Evolutionary conservation across 1,140 invertebrate species (phyloP).

Genomic region (Phocides pigmalion): DNA sequence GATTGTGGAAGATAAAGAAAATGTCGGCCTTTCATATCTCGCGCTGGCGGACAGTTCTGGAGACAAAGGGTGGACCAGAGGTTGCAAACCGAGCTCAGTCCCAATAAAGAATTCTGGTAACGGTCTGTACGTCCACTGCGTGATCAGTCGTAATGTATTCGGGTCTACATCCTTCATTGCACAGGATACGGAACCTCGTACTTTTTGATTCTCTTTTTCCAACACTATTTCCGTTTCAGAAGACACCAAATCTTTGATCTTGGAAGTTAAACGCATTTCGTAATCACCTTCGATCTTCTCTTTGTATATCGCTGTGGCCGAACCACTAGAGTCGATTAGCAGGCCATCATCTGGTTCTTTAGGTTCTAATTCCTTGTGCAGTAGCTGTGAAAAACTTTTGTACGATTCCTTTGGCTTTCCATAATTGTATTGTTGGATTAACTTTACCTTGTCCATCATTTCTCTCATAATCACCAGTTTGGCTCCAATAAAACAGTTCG

Average conservation of each 20-base stretch:
- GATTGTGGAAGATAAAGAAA: conserved; percentile 61
- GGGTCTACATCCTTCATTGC: conserved; percentile 67
- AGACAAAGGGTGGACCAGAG: conserved; percentile 45
- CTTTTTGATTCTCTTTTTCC: conserved; percentile 56
- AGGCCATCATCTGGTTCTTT: conserved; percentile 61
- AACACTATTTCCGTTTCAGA: conserved; percentile 70
- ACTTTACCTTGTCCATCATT: conserved; percentile 66
- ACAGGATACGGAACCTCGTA: conserved; percentile 58
- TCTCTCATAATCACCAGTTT: conserved; percentile 63
- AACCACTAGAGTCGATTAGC: conserved; percentile 62
- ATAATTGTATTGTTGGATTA: conserved; percentile 72
- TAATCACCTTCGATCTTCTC: conserved; percentile 57
- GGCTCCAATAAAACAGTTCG: conserved; percentile 71
- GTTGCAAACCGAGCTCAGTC: conserved; percentile 50
- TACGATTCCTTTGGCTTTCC: conserved; percentile 63
- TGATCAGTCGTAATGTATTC: conserved; percentile 55
- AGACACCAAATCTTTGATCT: conserved; percentile 65
- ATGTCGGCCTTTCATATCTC: conserved; percentile 57
- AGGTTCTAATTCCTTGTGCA: conserved; percentile 67
- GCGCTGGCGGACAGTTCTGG: conserved; percentile 61
- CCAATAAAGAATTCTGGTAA: conserved; percentile 48
- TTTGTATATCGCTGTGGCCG: conserved; percentile 66
- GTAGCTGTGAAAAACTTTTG: conserved; percentile 57
- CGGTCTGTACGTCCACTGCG: conserved; percentile 67
- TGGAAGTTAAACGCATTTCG: conserved; percentile 63